These are phyloP conservation scores for Sorex maritimensis DNA, from an alignment of 2,797 vertebrate genomes.

Conservation along the genomic window DNA sequence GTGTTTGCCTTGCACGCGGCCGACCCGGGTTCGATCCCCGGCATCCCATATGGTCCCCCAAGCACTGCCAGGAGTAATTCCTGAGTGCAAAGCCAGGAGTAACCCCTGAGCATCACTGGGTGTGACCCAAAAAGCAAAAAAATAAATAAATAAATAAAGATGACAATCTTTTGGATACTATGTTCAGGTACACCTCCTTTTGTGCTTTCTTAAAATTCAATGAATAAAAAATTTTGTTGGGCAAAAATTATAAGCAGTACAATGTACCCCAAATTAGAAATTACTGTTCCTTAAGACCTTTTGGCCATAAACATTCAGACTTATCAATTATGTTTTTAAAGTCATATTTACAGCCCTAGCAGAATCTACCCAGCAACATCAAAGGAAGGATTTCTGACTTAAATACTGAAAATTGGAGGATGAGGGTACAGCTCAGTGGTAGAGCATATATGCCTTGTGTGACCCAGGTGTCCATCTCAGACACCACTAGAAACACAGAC, in stretches of 20 bases:
- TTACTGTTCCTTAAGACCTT: neutral
- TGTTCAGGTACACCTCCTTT: neutral
- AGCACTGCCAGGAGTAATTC: too few species aligned
- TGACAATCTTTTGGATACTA: conserved; percentile 11
- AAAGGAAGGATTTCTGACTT: conserved; percentile 44
- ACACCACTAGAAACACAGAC: too few species aligned
- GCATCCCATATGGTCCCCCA: too few species aligned
- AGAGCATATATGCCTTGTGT: too few species aligned
- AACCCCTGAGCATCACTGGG: too few species aligned
- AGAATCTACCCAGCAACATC: neutral
- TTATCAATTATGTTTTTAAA: neutral
- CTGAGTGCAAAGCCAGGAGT: too few species aligned
- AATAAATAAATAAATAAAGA: too few species aligned
- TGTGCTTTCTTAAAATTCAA: neutral
- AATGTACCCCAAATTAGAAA: neutral
- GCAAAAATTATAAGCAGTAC: conserved; percentile 33
- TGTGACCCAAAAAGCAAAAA: too few species aligned
- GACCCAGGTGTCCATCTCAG: too few species aligned
- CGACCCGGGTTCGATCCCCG: too few species aligned
- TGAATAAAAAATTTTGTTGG: neutral
- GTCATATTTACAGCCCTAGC: neutral
- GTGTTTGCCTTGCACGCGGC: too few species aligned
- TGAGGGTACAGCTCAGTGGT: too few species aligned
- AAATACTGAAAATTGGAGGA: neutral
- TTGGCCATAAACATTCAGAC: neutral